phyloP scores from a whole-genome alignment of 1,140 invertebrate genomes.

The Euglossa dilemma region DNA sequence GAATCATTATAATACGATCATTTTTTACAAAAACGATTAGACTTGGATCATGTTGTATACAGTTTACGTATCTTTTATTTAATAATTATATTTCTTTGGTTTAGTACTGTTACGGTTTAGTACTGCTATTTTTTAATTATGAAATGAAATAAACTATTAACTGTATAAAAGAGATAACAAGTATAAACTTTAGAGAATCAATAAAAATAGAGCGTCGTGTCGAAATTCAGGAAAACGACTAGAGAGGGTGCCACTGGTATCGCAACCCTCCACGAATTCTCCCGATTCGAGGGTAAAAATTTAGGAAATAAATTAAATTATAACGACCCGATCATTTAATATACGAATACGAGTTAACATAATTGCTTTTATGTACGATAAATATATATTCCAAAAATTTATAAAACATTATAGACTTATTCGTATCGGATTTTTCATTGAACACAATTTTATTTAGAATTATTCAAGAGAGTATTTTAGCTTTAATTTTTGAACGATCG shows the following conservation, averaged over 20 bases:
- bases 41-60: not conserved
- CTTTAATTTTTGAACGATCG: too few relatives aligned
- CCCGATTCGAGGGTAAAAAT: not conserved
- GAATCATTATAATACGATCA: too few relatives aligned
- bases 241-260: constrained; percentile 56
- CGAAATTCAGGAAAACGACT: constrained; percentile 6
- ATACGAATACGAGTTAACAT: not conserved
- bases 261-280: not conserved
- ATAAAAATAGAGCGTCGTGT: constrained; percentile 1
- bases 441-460: too few relatives aligned
- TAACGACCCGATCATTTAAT: not conserved
- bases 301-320: constrained; percentile 2
- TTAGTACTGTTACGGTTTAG: not conserved
- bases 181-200: not conserved
- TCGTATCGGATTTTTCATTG: too few relatives aligned
- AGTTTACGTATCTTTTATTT: not conserved
- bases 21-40: too few relatives aligned
- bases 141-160: constrained; percentile 10
- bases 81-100: not conserved
- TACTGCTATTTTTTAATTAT: not conserved
- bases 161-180: not conserved
- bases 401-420: not conserved
- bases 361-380: not conserved
- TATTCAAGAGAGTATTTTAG: too few relatives aligned
- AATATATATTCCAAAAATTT: not conserved